These are phyloP conservation scores for Centroberyx gerrardi DNA, from an alignment of 2,797 vertebrate genomes.

Conservation along the genomic window DNA sequence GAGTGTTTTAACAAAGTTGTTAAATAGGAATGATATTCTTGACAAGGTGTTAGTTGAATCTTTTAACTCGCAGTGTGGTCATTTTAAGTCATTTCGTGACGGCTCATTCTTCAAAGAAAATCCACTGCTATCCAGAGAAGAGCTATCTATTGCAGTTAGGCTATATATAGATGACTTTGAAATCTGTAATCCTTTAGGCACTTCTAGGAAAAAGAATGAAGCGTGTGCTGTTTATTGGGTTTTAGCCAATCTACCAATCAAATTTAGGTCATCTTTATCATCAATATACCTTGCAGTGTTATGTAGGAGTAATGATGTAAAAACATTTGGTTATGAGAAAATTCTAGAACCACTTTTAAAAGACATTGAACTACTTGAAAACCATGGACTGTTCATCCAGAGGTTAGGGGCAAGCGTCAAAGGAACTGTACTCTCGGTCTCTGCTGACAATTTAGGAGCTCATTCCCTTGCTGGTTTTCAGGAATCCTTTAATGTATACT, in stretches of 20 bases:
- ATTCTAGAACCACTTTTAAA: constrained; percentile 33
- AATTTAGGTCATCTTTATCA: constrained; percentile 18
- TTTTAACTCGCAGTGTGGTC: background rate
- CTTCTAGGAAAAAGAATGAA: constrained; percentile 33
- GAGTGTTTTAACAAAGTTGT: constrained; percentile 20
- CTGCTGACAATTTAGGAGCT: constrained; percentile 39
- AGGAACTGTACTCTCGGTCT: constrained; percentile 30
- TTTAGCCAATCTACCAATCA: constrained; percentile 23
- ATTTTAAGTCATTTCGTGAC: constrained; percentile 34
- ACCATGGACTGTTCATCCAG: constrained; percentile 30
- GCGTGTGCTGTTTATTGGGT: constrained; percentile 44
- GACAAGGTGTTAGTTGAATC: constrained; percentile 3
- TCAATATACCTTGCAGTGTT: constrained; percentile 31
- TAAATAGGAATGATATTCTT: constrained; percentile 23
- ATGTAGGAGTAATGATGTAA: constrained; percentile 35
- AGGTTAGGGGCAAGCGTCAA: constrained; percentile 24
- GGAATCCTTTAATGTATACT: constrained; percentile 34
- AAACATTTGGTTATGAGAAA: constrained; percentile 28
- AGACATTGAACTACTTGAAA: constrained; percentile 37
- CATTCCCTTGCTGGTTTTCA: constrained; percentile 30
- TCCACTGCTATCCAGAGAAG: constrained; percentile 18
- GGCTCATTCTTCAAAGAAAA: constrained; percentile 18
- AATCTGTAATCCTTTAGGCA: constrained; percentile 26
- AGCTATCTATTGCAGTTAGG: constrained; percentile 13
- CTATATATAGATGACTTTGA: constrained; percentile 39